Percentiles rank a stretch among this genome's conserved stretches.
Evolutionary conservation across 1,140 invertebrate genomes (phyloP).

Genomic region (Octopus sinensis): DNA sequence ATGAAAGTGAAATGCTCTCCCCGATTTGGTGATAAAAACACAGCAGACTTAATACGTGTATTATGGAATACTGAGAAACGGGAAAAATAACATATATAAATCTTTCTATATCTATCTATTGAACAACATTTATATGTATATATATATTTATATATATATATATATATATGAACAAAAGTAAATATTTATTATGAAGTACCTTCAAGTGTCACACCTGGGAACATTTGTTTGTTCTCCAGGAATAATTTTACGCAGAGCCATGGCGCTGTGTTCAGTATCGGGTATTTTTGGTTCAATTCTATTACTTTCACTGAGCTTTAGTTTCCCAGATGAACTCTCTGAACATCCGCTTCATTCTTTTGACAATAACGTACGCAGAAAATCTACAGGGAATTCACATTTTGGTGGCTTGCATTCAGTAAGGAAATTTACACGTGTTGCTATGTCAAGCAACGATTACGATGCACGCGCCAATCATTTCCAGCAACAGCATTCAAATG

Average conservation of each 20-base stretch:
- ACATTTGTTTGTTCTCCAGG: not conserved
- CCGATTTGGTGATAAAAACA: no score
- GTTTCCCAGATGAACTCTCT: not conserved
- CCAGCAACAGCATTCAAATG: not conserved
- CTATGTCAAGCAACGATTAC: conserved; percentile 5
- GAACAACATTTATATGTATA: not conserved
- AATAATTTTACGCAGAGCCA: not conserved
- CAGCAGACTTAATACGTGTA: no score
- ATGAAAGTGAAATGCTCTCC: no score
- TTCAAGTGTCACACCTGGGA: not conserved
- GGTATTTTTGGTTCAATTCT: not conserved
- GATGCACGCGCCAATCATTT: not conserved
- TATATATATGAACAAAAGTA: not conserved
- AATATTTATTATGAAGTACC: not conserved
- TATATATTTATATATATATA: not conserved
- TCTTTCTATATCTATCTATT: not conserved
- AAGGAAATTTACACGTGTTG: not conserved
- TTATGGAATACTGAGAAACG: no score
- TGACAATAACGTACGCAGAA: not conserved
- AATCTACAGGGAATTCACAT: not conserved
- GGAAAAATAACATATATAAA: not conserved
- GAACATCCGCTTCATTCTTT: not conserved
- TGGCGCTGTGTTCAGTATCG: not conserved
- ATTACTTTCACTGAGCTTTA: not conserved
- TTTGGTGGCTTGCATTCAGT: not conserved